phyloP scores from a whole-genome alignment of 2,888 invertebrate species.

The Hirudinaria manillensis region DNA sequence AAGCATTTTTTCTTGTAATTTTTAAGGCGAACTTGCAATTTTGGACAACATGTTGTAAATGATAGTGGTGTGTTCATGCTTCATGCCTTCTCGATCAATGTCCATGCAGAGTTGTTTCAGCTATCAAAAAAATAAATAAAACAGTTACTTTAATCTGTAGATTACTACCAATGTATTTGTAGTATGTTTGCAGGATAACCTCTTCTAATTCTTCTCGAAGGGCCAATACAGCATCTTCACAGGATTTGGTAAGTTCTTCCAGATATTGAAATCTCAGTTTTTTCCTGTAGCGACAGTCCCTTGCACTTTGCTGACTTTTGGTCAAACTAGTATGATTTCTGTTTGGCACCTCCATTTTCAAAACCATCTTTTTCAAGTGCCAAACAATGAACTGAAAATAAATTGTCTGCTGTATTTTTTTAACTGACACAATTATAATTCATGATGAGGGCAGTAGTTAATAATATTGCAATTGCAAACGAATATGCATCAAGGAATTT shows the following conservation, averaged over 20 bases:
- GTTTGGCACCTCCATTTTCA: too few relatives aligned
- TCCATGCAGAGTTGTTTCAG: constrained; percentile 32
- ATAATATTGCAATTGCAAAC: too few relatives aligned
- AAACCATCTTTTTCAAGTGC: too few relatives aligned
- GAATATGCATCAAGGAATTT: too few relatives aligned
- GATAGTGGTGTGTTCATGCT: constrained; percentile 26
- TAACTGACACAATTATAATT: too few relatives aligned
- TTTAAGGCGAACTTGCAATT: background rate
- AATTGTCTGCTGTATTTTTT: too few relatives aligned
- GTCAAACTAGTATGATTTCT: background rate
- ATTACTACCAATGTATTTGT: background rate
- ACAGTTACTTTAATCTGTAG: background rate
- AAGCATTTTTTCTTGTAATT: too few relatives aligned
- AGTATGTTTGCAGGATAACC: constrained; percentile 57
- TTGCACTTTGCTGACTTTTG: constrained; percentile 81
- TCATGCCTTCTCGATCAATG: constrained; percentile 33
- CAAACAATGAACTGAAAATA: too few relatives aligned
- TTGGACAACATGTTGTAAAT: constrained; percentile 21
- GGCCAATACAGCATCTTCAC: constrained; percentile 82
- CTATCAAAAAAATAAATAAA: constrained; percentile 21
- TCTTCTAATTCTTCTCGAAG: constrained; percentile 82
- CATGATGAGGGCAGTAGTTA: too few relatives aligned
- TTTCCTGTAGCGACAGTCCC: constrained; percentile 91
- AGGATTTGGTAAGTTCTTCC: constrained; percentile 84
- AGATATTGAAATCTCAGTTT: constrained; percentile 92